phyloP scores from a whole-genome alignment of 2,113 vertebrate genomes.

The Actenoides lindsayi region DNA sequence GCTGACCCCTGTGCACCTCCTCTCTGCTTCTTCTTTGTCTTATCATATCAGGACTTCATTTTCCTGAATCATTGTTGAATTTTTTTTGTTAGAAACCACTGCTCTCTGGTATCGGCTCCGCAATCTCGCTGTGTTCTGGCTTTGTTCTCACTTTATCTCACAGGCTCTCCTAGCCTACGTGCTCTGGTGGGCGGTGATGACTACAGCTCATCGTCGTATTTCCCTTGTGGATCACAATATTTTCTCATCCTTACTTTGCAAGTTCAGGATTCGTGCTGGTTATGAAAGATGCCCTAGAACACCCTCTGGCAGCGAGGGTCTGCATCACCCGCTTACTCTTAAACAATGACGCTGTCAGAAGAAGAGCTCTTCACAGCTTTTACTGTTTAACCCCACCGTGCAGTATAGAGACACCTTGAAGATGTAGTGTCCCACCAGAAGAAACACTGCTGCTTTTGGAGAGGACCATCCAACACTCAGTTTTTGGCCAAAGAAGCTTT shows the following conservation, averaged over 20 bases:
- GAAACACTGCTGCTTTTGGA: slow-evolving; percentile 16
- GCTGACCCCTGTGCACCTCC: background rate
- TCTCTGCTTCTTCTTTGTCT: background rate
- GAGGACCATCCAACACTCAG: background rate
- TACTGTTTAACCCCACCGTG: background rate
- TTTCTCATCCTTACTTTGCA: background rate
- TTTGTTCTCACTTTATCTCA: background rate
- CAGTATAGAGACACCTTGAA: background rate
- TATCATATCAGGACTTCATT: background rate
- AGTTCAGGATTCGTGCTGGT: background rate
- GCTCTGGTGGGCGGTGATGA: background rate
- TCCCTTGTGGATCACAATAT: background rate
- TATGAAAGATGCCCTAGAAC: background rate
- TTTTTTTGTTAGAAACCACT: background rate
- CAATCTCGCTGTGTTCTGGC: background rate
- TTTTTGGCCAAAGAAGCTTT: background rate
- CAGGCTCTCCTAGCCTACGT: background rate
- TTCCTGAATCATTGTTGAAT: background rate
- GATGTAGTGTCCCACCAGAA: slow-evolving; percentile 29
- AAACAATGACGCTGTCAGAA: background rate
- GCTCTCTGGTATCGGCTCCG: background rate
- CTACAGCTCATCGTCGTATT: background rate
- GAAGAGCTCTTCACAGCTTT: background rate
- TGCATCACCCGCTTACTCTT: background rate
- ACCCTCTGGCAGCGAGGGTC: background rate